phyloP scores from a whole-genome alignment of 2,888 invertebrate species.

The Bembecia ichneumoniformis region DNA sequence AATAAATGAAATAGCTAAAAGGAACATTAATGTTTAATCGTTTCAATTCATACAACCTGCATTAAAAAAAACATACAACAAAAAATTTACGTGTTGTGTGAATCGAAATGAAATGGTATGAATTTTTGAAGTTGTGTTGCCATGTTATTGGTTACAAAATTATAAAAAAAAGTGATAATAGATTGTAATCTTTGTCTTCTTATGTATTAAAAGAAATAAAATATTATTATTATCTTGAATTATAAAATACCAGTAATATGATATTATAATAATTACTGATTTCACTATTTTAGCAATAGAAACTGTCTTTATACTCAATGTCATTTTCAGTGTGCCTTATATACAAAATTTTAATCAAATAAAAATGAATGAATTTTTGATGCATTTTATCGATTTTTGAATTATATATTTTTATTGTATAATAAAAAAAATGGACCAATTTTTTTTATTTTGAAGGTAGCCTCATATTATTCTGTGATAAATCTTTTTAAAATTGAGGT shows the following conservation, averaged over 20 bases:
- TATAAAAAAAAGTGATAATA: constrained; percentile 47
- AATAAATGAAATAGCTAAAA: constrained; percentile 25
- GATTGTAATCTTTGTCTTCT: constrained; percentile 12
- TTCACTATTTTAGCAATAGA: not conserved
- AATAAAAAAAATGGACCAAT: constrained; percentile 6
- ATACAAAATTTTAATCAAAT: constrained; percentile 8
- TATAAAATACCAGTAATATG: constrained; percentile 19
- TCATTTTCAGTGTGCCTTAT: constrained; percentile 60
- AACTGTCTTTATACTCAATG: constrained; percentile 46
- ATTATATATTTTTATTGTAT: constrained; percentile 19
- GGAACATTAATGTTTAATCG: constrained; percentile 13
- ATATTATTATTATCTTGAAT: constrained; percentile 21
- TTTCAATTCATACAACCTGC: constrained; percentile 6
- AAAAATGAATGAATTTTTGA: constrained; percentile 1
- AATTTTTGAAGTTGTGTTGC: constrained; percentile 39
- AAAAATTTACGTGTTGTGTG: constrained; percentile 42
- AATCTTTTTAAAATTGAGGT: constrained; percentile 64
- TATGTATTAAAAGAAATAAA: not conserved
- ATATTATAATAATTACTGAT: no score
- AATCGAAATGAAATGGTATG: constrained; percentile 28
- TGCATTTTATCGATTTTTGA: constrained; percentile 27
- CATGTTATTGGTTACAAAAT: constrained; percentile 59
- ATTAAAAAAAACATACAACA: constrained; percentile 21
- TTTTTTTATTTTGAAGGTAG: constrained; percentile 45
- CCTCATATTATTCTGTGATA: constrained; percentile 71